Evolutionary conservation across 1,140 invertebrate species (phyloP).

Genomic region (Papilio glaucus): DNA sequence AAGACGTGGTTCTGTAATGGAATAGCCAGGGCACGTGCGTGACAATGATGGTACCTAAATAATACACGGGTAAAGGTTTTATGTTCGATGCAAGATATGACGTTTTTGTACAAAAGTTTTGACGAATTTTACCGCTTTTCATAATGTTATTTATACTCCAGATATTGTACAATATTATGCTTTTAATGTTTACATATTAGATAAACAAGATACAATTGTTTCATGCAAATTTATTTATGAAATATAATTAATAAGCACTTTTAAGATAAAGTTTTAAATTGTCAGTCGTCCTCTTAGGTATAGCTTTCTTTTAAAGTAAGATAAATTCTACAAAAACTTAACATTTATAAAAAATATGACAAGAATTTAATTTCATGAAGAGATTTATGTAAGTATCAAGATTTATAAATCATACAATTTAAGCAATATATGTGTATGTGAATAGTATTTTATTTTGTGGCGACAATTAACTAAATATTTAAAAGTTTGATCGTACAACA

Average conservation of each 20-base stretch:
- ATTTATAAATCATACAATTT: too few relatives aligned
- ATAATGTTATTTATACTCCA: neutral
- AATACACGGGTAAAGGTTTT: constrained; percentile 65
- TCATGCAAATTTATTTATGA: too few relatives aligned
- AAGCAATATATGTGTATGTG: too few relatives aligned
- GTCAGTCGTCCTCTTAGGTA: too few relatives aligned
- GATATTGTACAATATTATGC: constrained; percentile 36
- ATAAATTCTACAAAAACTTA: too few relatives aligned
- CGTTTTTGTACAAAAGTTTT: constrained; percentile 60
- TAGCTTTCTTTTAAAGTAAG: too few relatives aligned
- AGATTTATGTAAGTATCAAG: too few relatives aligned
- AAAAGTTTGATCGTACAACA: neutral
- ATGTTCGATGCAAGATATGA: constrained; percentile 56
- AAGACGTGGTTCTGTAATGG: constrained; percentile 76
- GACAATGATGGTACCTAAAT: constrained; percentile 78
- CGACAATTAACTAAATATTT: neutral
- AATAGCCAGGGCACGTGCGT: constrained; percentile 74
- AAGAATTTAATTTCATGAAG: too few relatives aligned
- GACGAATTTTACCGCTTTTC: constrained; percentile 25
- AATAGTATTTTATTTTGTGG: too few relatives aligned
- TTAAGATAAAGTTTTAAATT: too few relatives aligned
- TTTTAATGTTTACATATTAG: neutral
- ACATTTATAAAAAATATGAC: too few relatives aligned
- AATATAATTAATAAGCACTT: too few relatives aligned
- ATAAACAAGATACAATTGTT: neutral